phyloP scores from a whole-genome alignment of 53 echinoderm and acorn worm genomes.

The Hippasteria phrygiana region DNA sequence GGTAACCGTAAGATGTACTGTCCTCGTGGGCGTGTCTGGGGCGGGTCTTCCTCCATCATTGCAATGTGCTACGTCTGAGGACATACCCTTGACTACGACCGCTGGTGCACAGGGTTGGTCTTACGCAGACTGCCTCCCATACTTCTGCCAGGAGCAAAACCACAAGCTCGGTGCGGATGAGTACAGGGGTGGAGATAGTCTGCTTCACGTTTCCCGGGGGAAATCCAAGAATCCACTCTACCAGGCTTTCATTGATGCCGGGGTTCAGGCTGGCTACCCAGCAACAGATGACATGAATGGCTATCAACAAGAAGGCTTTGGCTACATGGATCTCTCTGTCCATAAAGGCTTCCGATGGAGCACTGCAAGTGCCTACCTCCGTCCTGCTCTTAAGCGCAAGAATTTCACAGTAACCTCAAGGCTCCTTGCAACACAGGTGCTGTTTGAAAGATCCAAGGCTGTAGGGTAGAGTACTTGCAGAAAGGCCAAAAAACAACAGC shows the following conservation, averaged over 20 bases:
- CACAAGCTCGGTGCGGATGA: conserved; percentile 88
- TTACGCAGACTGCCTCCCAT: conserved; percentile 94
- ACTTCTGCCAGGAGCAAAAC: conserved; percentile 87
- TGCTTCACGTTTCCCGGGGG: conserved; percentile 90
- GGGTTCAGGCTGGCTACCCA: conserved; percentile 86
- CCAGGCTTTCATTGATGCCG: conserved; percentile 88
- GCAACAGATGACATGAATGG: conserved; percentile 92
- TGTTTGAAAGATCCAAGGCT: conserved; percentile 88
- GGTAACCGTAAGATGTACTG: conserved; percentile 94
- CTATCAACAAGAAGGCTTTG: conserved; percentile 97
- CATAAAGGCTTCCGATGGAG: conserved; percentile 94
- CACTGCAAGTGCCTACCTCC: conserved; percentile 90
- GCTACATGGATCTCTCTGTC: conserved; percentile 87
- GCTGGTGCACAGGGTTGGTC: conserved; percentile 95
- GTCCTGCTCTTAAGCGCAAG: conserved; percentile 74
- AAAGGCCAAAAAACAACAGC: conserved; percentile 57
- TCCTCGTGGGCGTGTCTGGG: conserved; percentile 93
- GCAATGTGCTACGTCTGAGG: conserved; percentile 98
- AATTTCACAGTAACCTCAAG: conserved; percentile 80
- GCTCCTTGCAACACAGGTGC: conserved; percentile 68
- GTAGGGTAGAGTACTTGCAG: conserved; percentile 78
- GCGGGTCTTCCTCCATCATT: conserved; percentile 95
- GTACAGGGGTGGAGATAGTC: conserved; percentile 87
- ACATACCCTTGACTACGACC: conserved; percentile 85
- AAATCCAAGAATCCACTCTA: conserved; percentile 81